Evolutionary conservation across 2,888 invertebrate genomes (phyloP), one percentile per base, ranked within the genome.

Genomic region (Epinotia ramella): DNA sequence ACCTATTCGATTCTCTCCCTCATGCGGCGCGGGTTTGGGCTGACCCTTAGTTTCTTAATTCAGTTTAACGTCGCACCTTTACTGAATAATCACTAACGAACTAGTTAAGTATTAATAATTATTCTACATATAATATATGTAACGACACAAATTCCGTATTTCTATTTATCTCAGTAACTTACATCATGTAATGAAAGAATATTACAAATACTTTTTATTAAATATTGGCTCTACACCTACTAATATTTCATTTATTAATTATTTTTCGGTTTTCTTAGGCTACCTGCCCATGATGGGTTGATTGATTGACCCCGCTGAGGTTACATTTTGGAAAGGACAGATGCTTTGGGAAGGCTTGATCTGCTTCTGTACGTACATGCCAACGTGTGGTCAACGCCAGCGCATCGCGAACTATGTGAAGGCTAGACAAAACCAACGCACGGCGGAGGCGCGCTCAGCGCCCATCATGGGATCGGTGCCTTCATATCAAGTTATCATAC

Each of bases 81-180:
- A 60, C 60, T 28, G 12, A 28, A 12, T 59, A 60, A 16, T 28
- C 16, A 28, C 24, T 24, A 60, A 28, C 24, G 3, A 64, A 6
- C 20, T 40, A 60, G 28, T 40, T 12, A 63, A 6, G 6, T 49
- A 49, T 49, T 49, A 49, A 16, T 16, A 49, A 4, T 49, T 49
- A 57, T 9, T 20, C 57, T 20, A 57, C 18, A 9, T 20, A 2
- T 57, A 13, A 13, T 56, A 7, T 56, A 13, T 56, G 18, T 56
- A 13, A 13, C 24, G 18, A 20, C 18, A 53, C n/a, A 9, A 3
- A 3, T n/a, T n/a, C 3, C 9, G 0, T 49, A 53, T 53, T 66
- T n/a, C 9, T 66, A 66, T 33, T 53, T 28, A 16, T 28, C 28
- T 53, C 66, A 66, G n/a, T 53, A n/a, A 66, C n/a, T 33, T 53